Conservation (phyloP, 2,888 invertebrate species). For the Unio delphinus region DNA sequence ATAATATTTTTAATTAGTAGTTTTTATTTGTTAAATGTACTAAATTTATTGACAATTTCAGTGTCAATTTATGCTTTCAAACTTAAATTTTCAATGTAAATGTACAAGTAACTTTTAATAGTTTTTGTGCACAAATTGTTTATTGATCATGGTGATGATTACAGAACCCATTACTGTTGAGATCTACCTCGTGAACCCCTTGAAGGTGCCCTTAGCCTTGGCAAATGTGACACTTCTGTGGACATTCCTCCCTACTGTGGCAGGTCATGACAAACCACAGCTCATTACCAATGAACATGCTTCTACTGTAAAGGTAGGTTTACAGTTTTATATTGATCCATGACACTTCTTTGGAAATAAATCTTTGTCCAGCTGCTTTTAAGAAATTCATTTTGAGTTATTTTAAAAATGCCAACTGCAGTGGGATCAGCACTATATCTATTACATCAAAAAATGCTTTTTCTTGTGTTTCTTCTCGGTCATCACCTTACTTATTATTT, state of each 20-base stretch:
- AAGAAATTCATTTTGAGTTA: no score
- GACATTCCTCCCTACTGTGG: conserved; percentile 75
- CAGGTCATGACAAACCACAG: conserved; percentile 56
- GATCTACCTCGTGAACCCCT: conserved; percentile 82
- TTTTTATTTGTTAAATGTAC: no score
- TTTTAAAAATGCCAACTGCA: no score
- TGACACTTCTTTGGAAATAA: not conserved
- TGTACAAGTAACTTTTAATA: not conserved
- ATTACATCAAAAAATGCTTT: no score
- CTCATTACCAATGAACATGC: conserved; percentile 64
- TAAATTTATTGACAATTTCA: no score
- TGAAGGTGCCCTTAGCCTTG: conserved; percentile 81
- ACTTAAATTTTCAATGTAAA: no score
- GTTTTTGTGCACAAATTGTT: not conserved
- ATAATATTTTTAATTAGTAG: no score
- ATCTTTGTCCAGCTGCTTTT: no score
- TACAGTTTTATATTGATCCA: not conserved
- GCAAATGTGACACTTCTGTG: conserved; percentile 83
- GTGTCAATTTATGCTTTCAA: no score
- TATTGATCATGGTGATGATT: conserved; percentile 8
- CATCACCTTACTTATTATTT: no score
- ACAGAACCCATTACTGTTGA: conserved; percentile 85
- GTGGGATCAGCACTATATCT: no score
- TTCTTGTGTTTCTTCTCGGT: no score
- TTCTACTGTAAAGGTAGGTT: conserved; percentile 56